A percentile compares a stretch with the other conserved stretches of the same genome.
Evolutionary conservation across 2,113 vertebrate genomes (phyloP).

Genomic region (Petroica traversi): DNA sequence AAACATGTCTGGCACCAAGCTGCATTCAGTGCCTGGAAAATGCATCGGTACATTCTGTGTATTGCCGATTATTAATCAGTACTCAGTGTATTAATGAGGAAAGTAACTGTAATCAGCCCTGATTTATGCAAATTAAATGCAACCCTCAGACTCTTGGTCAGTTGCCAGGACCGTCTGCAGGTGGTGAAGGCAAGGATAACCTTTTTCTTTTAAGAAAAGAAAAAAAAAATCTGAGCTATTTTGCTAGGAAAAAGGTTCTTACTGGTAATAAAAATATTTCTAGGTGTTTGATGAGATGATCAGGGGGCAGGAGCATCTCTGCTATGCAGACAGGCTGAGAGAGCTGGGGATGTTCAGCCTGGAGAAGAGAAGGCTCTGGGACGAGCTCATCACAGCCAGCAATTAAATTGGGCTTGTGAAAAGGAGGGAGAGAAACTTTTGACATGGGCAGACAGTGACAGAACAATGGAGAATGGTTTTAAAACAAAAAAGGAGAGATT

Average conservation of each 20-base stretch:
- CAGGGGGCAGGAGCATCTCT: not conserved
- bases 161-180: not conserved
- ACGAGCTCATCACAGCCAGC: not conserved
- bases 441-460: not conserved
- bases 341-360: not conserved
- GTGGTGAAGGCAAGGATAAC: not conserved
- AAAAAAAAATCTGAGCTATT: not conserved
- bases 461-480: not conserved
- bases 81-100: conserved; percentile 24
- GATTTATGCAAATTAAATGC: conserved; percentile 36
- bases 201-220: not conserved
- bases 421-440: not conserved
- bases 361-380: not conserved
- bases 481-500: not conserved
- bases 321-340: too few species aligned
- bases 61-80: conserved; percentile 13
- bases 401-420: not conserved
- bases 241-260: not conserved
- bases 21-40: not conserved
- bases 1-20: not conserved
- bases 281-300: not conserved
- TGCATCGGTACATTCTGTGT: not conserved
- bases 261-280: not conserved
- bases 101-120: conserved; percentile 7
- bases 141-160: conserved; percentile 26